These are phyloP conservation scores for Felis catus DNA, from an alignment of 2,113 vertebrate species.

Conservation along the genomic window DNA sequence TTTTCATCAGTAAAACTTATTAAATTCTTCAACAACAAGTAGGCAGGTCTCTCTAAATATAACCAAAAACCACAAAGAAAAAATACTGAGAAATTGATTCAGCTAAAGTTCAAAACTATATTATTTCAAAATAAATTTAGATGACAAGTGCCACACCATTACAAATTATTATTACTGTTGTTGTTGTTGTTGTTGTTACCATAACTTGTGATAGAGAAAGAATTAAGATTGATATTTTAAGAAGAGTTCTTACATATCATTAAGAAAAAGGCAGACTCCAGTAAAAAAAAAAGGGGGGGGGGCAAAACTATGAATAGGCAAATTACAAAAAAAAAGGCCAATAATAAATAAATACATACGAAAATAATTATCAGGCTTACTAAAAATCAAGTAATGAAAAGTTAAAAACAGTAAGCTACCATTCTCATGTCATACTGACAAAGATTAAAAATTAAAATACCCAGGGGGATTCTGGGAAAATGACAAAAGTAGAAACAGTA, in stretches of 20 bases:
- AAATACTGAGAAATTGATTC: not conserved
- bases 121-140: not conserved
- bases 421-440: not conserved
- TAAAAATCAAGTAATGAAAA: not conserved
- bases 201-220: not conserved
- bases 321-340: not conserved
- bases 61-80: not conserved
- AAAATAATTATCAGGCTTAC: not conserved
- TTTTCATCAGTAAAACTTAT: not conserved
- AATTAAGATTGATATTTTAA: not conserved
- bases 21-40: slow-evolving; percentile 19
- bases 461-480: not conserved
- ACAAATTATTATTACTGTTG: not conserved
- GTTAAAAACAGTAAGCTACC: not conserved
- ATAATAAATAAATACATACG: not conserved
- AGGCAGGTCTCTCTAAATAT: not conserved
- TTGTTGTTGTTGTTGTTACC: not conserved
- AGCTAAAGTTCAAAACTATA: slow-evolving; percentile 1
- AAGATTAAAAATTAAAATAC: slow-evolving; percentile 31
- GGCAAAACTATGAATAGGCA: not conserved
- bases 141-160: not conserved
- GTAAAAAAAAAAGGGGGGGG: not conserved
- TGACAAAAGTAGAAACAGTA: not conserved
- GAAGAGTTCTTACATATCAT: not conserved
- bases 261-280: not conserved